Percentiles rank a stretch among this genome's conserved stretches.
Conservation (phyloP, 2,888 invertebrate genomes). For the Dryococelus australis region DNA sequence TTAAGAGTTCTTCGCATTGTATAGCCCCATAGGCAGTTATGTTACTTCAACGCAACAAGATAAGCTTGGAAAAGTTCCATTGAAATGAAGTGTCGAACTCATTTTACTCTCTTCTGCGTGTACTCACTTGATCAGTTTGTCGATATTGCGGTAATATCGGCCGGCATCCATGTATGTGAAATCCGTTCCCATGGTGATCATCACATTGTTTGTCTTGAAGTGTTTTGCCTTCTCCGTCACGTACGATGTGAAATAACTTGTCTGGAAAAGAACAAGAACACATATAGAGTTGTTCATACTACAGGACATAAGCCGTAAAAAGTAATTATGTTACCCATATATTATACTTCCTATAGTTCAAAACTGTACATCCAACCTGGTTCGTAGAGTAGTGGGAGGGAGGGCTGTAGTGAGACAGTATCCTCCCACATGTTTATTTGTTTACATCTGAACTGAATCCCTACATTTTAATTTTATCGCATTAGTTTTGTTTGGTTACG, state of each 20-base stretch:
- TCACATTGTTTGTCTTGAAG: constrained; percentile 52
- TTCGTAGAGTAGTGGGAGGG: neutral
- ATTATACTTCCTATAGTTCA: too few species aligned
- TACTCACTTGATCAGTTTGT: constrained; percentile 60
- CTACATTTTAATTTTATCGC: too few species aligned
- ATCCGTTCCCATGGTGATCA: constrained; percentile 33
- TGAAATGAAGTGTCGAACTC: too few species aligned
- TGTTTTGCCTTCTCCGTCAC: constrained; percentile 53
- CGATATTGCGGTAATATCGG: constrained; percentile 64
- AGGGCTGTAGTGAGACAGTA: too few species aligned
- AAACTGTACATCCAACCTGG: neutral
- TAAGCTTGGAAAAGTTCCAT: too few species aligned
- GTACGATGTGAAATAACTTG: neutral
- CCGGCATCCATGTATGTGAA: constrained; percentile 64
- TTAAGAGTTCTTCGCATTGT: too few species aligned
- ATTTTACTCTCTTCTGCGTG: neutral
- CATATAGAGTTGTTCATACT: neutral
- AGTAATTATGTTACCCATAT: neutral
- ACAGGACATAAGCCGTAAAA: too few species aligned
- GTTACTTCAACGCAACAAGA: too few species aligned
- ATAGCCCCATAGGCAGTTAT: too few species aligned
- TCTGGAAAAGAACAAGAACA: neutral
- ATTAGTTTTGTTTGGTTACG: too few species aligned
- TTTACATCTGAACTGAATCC: too few species aligned
- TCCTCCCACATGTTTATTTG: too few species aligned